A percentile compares a stretch with the other conserved stretches of the same genome.
Evolutionary conservation across 2,113 vertebrate species (phyloP).

Genomic region (Strix uralensis): DNA sequence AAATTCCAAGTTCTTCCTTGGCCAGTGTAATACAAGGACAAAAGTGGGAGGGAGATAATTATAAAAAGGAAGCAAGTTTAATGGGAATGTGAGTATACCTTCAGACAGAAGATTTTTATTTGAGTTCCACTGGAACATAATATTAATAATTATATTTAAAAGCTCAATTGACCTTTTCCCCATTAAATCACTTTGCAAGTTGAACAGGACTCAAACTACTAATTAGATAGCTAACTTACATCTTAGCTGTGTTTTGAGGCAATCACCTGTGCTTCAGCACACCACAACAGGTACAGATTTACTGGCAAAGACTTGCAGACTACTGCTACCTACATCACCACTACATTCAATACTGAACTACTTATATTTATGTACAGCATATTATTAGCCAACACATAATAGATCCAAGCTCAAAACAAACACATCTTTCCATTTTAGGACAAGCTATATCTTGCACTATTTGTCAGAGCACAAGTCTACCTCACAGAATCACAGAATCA

Average conservation of each 20-base stretch:
- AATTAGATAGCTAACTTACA: background rate
- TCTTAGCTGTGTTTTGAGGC: background rate
- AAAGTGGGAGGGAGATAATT: background rate
- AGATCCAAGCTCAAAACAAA: constrained; percentile 1
- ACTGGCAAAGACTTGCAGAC: background rate
- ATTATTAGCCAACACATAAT: background rate
- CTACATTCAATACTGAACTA: background rate
- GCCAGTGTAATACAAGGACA: background rate
- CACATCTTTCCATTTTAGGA: background rate
- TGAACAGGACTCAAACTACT: background rate
- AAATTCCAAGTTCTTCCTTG: background rate
- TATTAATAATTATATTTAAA: background rate
- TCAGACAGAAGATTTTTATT: background rate
- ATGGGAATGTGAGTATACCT: background rate
- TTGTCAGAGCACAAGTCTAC: background rate
- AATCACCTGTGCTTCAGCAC: background rate
- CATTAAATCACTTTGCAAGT: constrained; percentile 13
- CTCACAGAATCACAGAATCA: background rate
- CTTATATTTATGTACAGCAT: background rate
- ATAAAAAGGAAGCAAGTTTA: background rate
- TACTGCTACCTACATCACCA: background rate
- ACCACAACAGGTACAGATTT: background rate
- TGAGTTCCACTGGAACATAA: background rate
- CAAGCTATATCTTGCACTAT: background rate
- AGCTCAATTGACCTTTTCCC: constrained; percentile 7